Percentiles rank a stretch among this genome's conserved stretches.
Conservation (phyloP, 2,113 vertebrate genomes). For the Rhizomys pruinosus region DNA sequence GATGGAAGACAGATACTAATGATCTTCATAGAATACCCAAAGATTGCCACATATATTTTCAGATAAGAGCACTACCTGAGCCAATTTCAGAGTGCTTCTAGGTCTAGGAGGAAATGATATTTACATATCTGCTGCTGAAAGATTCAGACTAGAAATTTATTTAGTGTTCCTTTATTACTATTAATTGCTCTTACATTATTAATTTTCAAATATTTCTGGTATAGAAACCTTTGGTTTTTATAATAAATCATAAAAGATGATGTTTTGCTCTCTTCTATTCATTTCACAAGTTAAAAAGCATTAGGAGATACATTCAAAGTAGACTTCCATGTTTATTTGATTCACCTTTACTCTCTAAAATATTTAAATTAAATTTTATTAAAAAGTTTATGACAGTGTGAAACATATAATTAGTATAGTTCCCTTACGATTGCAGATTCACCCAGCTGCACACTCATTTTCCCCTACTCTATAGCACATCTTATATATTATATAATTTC, state of each 20-base stretch:
- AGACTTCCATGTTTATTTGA: constrained; percentile 7
- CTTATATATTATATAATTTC: neutral
- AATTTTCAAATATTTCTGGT: neutral
- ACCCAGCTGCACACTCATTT: neutral
- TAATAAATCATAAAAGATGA: constrained; percentile 15
- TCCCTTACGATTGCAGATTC: neutral
- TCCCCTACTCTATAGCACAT: neutral
- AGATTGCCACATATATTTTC: neutral
- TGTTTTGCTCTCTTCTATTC: neutral
- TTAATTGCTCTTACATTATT: constrained; percentile 12
- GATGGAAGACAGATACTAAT: neutral
- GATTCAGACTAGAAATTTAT: neutral
- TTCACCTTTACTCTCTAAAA: constrained; percentile 34
- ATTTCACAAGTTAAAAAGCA: constrained; percentile 17
- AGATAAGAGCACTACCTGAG: neutral
- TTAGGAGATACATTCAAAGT: neutral
- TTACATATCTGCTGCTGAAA: constrained; percentile 2
- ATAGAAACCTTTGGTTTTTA: constrained; percentile 46
- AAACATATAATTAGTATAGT: neutral
- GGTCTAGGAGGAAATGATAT: neutral
- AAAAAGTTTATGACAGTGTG: neutral
- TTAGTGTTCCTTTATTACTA: neutral
- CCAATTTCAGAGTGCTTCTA: neutral
- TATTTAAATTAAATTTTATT: constrained; percentile 39
- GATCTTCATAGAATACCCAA: neutral